Evolutionary conservation across 2,797 vertebrate genomes (phyloP).

Genomic region (Harpagifer antarcticus): DNA sequence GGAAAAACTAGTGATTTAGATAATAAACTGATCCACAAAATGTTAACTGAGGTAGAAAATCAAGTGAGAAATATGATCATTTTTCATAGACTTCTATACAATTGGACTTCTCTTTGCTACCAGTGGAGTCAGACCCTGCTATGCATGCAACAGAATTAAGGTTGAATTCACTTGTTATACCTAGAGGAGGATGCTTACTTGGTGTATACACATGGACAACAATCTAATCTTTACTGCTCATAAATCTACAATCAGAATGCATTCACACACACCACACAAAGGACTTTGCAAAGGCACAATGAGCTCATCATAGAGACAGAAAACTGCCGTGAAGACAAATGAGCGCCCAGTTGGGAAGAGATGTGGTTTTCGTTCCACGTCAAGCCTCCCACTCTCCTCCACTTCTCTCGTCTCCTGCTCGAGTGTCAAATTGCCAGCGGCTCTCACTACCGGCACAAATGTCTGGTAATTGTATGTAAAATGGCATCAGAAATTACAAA

Average conservation of each 20-base stretch:
- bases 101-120: too few species aligned
- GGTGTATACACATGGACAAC: not conserved
- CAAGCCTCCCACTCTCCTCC: constrained; percentile 33
- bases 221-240: constrained; percentile 21
- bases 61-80: too few species aligned
- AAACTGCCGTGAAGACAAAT: constrained; percentile 42
- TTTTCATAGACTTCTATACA: too few species aligned
- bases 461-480: constrained; percentile 59
- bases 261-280: constrained; percentile 16
- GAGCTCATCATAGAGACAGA: constrained; percentile 49
- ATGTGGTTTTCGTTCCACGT: constrained; percentile 42
- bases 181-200: too few species aligned
- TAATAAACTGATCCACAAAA: too few species aligned
- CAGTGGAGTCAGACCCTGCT: too few species aligned
- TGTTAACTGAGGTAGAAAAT: too few species aligned
- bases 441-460: constrained; percentile 52
- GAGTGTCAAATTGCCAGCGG: constrained; percentile 30
- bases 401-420: not conserved
- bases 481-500: constrained; percentile 44
- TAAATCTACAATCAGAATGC: not conserved
- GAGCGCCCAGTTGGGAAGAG: constrained; percentile 25
- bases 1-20: too few species aligned
- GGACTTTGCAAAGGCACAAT: constrained; percentile 8
- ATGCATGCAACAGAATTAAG: too few species aligned
- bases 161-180: too few species aligned